Percentiles rank a stretch among this genome's conserved stretches.
Conservation (phyloP, 2,797 vertebrate genomes). For the Gymnoscopelus braueri region DNA sequence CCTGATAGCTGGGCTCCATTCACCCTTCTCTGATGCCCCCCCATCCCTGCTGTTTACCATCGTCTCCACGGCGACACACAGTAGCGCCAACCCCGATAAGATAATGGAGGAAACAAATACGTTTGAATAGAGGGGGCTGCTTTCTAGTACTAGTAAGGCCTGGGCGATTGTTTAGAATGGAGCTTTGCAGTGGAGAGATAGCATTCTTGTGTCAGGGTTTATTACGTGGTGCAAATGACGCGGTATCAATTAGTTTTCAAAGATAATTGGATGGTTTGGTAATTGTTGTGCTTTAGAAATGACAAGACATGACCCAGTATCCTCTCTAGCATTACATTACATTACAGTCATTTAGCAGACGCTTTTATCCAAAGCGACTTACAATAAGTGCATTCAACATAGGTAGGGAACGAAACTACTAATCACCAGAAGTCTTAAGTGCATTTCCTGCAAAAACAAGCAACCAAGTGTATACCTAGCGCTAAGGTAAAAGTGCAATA, state of each 20-base stretch:
- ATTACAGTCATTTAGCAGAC: too few species aligned
- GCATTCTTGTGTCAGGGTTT: conserved; percentile 54
- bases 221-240: conserved; percentile 45
- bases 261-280: conserved; percentile 34
- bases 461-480: too few species aligned
- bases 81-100: conserved; percentile 72
- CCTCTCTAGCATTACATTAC: too few species aligned
- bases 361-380: too few species aligned
- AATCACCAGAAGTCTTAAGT: too few species aligned
- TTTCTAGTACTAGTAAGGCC: conserved; percentile 46
- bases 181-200: conserved; percentile 71
- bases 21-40: conserved; percentile 60
- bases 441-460: too few species aligned
- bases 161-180: conserved; percentile 51
- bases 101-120: conserved; percentile 79
- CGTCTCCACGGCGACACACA: conserved; percentile 70
- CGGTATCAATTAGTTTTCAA: conserved; percentile 26
- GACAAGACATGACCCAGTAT: conserved; percentile 21
- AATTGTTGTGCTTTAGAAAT: conserved; percentile 39
- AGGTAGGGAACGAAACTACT: too few species aligned
- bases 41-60: conserved; percentile 70
- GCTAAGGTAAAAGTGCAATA: too few species aligned
- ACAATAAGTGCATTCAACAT: too few species aligned
- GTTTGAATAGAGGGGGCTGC: conserved; percentile 63
- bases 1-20: conserved; percentile 74